These are phyloP conservation scores for Nomada fabriciana DNA, from an alignment of 2,888 invertebrate genomes.

Conservation along the genomic window DNA sequence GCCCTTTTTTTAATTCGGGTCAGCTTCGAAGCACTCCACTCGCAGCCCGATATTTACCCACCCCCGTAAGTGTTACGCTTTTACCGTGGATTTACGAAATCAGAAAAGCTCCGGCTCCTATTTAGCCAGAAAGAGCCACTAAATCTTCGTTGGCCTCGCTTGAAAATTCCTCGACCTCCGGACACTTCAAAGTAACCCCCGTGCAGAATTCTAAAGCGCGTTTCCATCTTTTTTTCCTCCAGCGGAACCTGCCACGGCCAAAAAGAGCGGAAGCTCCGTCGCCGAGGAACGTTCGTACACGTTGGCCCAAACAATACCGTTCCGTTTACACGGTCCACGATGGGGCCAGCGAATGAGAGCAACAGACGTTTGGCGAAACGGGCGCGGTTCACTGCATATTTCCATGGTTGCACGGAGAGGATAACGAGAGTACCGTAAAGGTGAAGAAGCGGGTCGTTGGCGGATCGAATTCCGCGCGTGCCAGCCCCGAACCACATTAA, in stretches of 20 bases:
- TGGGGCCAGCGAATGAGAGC: constrained; percentile 14
- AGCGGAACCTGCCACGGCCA: not conserved
- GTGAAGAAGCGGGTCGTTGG: constrained; percentile 64
- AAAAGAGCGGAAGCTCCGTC: not conserved
- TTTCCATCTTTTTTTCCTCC: not conserved
- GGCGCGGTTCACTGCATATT: constrained; percentile 63
- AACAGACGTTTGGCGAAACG: constrained; percentile 20
- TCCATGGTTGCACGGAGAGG: constrained; percentile 41
- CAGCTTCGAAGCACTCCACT: constrained; percentile 13
- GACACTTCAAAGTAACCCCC: not conserved
- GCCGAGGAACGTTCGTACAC: constrained; percentile 11
- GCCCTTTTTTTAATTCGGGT: constrained; percentile 14
- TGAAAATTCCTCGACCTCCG: not conserved
- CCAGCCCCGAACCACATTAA: constrained; percentile 54
- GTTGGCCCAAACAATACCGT: constrained; percentile 13
- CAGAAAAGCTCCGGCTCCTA: constrained; percentile 14
- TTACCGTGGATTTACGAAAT: constrained; percentile 16
- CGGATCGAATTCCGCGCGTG: constrained; percentile 64
- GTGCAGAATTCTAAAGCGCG: not conserved
- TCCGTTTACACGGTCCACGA: constrained; percentile 22
- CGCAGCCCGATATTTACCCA: constrained; percentile 20
- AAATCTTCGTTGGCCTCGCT: not conserved
- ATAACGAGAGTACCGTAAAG: constrained; percentile 67
- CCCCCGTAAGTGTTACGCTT: constrained; percentile 27
- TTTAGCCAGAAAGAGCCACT: not conserved